A percentile compares a stretch with the other conserved stretches of the same genome.
Evolutionary conservation across 2,797 vertebrate species (phyloP).

Genomic region (Spinibarbus caldwelli): DNA sequence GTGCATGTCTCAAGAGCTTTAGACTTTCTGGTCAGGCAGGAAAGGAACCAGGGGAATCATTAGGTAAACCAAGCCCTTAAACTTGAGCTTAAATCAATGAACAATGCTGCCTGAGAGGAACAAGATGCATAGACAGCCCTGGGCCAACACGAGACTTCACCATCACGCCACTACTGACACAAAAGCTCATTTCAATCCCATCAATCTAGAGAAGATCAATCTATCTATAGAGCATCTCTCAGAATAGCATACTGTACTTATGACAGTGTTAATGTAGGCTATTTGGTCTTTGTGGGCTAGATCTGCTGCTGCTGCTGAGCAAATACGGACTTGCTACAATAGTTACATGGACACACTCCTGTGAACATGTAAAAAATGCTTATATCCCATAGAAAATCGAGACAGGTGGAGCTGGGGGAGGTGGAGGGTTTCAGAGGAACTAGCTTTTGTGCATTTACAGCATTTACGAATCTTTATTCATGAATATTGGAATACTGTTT

Average conservation of each 20-base stretch:
- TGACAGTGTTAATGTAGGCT: background rate
- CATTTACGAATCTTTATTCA: too few relatives aligned
- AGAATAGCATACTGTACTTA: background rate
- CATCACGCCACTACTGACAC: conserved; percentile 76
- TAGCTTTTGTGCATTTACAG: too few relatives aligned
- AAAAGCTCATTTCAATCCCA: conserved; percentile 69
- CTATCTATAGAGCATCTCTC: background rate
- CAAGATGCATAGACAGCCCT: conserved; percentile 32
- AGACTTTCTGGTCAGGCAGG: conserved; percentile 78
- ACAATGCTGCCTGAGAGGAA: conserved; percentile 72
- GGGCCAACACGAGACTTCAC: conserved; percentile 68
- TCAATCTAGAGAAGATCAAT: conserved; percentile 63
- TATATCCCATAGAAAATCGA: too few relatives aligned
- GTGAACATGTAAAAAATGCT: too few relatives aligned
- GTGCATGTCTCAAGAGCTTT: conserved; percentile 68
- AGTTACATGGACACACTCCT: too few relatives aligned
- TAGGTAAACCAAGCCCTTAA: conserved; percentile 78
- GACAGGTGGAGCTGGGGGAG: too few relatives aligned
- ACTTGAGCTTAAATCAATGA: conserved; percentile 78
- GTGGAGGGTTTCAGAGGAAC: too few relatives aligned
- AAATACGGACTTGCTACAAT: background rate
- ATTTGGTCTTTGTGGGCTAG: too few relatives aligned
- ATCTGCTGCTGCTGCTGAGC: background rate
- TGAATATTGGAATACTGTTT: too few relatives aligned
- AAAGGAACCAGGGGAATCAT: conserved; percentile 78